phyloP scores from a whole-genome alignment of 2,888 invertebrate species.

The Ophion ventricosus region DNA sequence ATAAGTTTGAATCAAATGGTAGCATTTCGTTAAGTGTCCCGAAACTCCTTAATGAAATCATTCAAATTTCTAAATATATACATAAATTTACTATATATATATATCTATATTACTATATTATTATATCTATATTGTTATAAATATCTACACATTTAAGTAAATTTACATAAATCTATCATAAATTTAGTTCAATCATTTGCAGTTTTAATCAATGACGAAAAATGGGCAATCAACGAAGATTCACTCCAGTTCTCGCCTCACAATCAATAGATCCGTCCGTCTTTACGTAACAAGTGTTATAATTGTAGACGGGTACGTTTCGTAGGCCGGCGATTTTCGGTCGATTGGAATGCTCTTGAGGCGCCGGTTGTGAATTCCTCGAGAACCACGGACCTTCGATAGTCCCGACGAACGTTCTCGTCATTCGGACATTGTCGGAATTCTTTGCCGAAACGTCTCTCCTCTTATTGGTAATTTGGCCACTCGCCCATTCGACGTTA shows the following conservation, averaged over 20 bases:
- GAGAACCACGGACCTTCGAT: conserved; percentile 58
- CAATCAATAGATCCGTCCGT: conserved; percentile 63
- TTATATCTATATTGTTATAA: too few species aligned
- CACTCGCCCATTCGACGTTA: conserved; percentile 31
- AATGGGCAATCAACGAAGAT: conserved; percentile 25
- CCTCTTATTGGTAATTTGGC: conserved; percentile 1
- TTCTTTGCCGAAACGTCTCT: conserved; percentile 38
- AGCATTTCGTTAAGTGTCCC: too few species aligned
- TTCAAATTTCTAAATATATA: too few species aligned
- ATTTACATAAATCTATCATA: too few species aligned
- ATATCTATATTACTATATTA: too few species aligned
- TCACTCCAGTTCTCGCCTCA: conserved; percentile 28
- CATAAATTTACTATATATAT: too few species aligned
- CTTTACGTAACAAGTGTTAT: conserved; percentile 65
- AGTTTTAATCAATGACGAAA: background rate
- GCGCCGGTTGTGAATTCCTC: conserved; percentile 52
- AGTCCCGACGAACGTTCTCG: conserved; percentile 46
- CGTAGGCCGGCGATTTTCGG: conserved; percentile 30
- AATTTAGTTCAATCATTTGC: background rate
- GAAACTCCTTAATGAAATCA: too few species aligned
- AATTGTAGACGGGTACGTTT: conserved; percentile 38
- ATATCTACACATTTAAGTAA: too few species aligned
- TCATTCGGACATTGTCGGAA: conserved; percentile 41
- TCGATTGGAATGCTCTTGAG: conserved; percentile 8
- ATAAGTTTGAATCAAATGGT: too few species aligned